Percentiles rank a stretch among this genome's conserved stretches.
Evolutionary conservation across 2,797 vertebrate genomes (phyloP).

Genomic region (Zalophus californianus): DNA sequence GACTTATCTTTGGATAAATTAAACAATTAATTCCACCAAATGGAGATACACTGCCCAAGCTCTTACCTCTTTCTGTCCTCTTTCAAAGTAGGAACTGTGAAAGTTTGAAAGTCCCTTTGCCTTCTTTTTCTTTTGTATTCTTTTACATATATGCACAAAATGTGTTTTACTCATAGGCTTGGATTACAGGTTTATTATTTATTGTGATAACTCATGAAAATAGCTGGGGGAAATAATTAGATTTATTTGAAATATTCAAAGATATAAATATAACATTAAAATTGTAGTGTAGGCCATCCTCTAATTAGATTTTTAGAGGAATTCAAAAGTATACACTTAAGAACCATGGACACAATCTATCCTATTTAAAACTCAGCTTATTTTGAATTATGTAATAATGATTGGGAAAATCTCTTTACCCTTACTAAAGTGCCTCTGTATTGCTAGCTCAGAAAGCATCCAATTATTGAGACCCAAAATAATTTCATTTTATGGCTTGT

Average conservation of each 20-base stretch:
- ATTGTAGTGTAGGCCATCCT: background rate
- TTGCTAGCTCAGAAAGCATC: background rate
- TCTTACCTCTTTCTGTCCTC: background rate
- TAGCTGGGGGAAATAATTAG: background rate
- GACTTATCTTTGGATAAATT: background rate
- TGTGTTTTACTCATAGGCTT: background rate
- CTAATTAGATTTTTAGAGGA: conserved; percentile 29
- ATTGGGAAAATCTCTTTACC: background rate
- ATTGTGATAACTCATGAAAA: background rate
- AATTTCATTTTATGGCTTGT: background rate
- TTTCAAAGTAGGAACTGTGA: background rate
- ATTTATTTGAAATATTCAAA: background rate
- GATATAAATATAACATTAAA: background rate
- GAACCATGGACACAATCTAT: background rate
- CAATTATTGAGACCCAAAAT: background rate
- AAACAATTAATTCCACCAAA: background rate
- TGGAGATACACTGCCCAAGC: background rate
- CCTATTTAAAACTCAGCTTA: background rate
- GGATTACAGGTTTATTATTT: background rate
- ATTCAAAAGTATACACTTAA: background rate
- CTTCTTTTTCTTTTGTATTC: background rate
- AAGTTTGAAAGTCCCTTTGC: background rate
- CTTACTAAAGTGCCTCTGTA: background rate
- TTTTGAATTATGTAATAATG: background rate
- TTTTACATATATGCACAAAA: background rate